Conservation (phyloP, 2,888 invertebrate genomes). For the Odontocolon sp. region DNA sequence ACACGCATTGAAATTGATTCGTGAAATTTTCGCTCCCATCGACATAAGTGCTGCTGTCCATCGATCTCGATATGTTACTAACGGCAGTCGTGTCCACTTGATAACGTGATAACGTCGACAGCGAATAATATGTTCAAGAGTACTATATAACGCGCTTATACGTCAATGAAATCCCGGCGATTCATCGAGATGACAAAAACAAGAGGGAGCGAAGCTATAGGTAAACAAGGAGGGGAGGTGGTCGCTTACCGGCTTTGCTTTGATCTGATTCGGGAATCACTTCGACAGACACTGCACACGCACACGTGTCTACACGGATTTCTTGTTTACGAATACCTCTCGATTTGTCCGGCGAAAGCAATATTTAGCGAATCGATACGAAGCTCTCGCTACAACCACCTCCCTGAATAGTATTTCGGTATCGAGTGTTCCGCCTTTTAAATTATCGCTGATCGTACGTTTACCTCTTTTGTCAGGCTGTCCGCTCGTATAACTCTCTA, state of each 20-base stretch:
- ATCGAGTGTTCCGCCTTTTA: constrained; percentile 13
- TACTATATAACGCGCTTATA: not conserved
- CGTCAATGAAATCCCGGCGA: constrained; percentile 8
- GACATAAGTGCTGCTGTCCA: constrained; percentile 28
- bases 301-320: not conserved
- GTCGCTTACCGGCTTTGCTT: constrained; percentile 15
- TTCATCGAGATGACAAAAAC: constrained; percentile 7
- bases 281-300: not conserved
- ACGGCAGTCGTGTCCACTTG: constrained; percentile 20
- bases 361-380: constrained; percentile 37
- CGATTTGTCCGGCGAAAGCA: not conserved
- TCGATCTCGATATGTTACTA: constrained; percentile 5
- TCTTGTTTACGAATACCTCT: constrained; percentile 13
- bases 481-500: not conserved
- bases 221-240: not conserved
- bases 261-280: constrained; percentile 22
- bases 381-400: not conserved
- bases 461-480: not conserved
- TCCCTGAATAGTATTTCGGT: not conserved
- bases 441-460: not conserved
- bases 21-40: constrained; percentile 17
- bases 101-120: constrained; percentile 4
- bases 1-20: constrained; percentile 29
- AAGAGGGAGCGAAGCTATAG: not conserved
- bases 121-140: constrained; percentile 10